These are phyloP conservation scores for Xiphorhynchus erythropygius DNA, from an alignment of 2,797 vertebrate genomes.

Conservation along the genomic window DNA sequence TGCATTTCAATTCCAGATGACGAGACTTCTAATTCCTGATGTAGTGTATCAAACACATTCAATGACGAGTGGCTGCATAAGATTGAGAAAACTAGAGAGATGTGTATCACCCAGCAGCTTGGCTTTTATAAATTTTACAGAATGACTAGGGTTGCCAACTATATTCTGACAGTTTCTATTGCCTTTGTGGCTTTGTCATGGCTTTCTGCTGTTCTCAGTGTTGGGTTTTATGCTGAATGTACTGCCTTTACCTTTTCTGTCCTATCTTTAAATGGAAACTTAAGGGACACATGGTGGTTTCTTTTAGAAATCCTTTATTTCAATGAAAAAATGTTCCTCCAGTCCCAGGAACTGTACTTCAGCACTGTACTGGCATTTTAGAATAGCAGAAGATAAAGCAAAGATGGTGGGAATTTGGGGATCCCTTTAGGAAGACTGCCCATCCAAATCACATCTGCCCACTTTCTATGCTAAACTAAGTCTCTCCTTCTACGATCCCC, in stretches of 20 bases:
- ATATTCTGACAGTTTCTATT: neutral
- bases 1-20: neutral
- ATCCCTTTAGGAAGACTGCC: neutral
- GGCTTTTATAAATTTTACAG: neutral
- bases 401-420: neutral
- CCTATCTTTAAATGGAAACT: neutral
- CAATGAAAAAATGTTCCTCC: neutral
- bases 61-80: neutral
- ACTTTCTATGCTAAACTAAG: neutral
- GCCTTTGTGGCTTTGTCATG: neutral
- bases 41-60: neutral
- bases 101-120: neutral
- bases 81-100: neutral
- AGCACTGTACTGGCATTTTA: conserved; percentile 23
- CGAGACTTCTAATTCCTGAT: neutral
- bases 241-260: neutral
- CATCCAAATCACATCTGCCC: neutral
- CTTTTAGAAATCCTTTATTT: conserved; percentile 29
- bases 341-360: conserved; percentile 36
- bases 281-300: conserved; percentile 1
- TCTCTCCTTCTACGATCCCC: neutral
- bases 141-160: neutral
- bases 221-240: conserved; percentile 29
- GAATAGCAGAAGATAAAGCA: conserved; percentile 31
- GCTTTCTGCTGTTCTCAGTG: conserved; percentile 34